These are phyloP conservation scores for Odocoileus hemionus DNA, from an alignment of 2,113 vertebrate species.

Conservation along the genomic window DNA sequence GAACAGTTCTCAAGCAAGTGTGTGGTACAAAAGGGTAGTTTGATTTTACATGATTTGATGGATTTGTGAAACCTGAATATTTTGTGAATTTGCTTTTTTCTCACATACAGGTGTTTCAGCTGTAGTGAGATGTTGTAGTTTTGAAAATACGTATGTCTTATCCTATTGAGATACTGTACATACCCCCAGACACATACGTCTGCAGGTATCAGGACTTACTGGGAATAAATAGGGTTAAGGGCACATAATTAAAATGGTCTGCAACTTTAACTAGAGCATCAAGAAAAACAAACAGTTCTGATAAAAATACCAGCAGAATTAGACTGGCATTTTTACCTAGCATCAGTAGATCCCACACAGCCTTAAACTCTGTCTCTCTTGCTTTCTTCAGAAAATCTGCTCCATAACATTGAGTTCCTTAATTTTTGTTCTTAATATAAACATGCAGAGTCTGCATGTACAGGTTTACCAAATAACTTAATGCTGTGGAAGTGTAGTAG, in stretches of 20 bases:
- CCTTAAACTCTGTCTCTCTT: background rate
- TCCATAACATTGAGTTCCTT: background rate
- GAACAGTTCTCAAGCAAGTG: background rate
- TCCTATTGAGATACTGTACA: background rate
- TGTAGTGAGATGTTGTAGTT: background rate
- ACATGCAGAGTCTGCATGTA: background rate
- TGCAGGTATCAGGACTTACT: background rate
- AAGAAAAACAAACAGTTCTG: background rate
- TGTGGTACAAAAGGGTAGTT: background rate
- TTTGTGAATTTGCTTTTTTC: background rate
- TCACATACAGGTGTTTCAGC: background rate
- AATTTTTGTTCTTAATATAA: constrained; percentile 7
- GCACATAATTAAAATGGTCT: background rate
- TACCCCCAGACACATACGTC: background rate
- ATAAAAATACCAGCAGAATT: background rate
- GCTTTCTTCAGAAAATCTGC: background rate
- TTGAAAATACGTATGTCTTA: background rate
- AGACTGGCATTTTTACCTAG: background rate
- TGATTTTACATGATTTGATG: background rate
- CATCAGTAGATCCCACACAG: background rate
- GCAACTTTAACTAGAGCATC: background rate
- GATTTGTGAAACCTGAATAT: background rate
- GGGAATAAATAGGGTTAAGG: background rate
- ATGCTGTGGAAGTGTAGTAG: background rate
- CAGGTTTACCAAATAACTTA: background rate